A percentile compares a stretch with the other conserved stretches of the same genome.
Evolutionary conservation across 2,797 vertebrate species (phyloP).

Genomic region (Rousettus madagascariensis): DNA sequence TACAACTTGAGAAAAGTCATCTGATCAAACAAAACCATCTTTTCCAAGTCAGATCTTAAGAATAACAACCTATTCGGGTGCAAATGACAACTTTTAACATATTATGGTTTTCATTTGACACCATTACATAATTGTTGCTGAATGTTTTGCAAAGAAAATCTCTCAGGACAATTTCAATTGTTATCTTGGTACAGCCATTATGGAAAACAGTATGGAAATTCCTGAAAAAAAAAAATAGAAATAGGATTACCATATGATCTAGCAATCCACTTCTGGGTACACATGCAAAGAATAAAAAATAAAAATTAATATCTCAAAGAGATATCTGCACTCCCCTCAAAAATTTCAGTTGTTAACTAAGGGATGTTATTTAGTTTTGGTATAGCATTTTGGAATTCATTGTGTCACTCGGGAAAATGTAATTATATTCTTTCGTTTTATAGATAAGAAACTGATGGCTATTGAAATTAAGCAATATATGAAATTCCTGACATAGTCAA

Average conservation of each 20-base stretch:
- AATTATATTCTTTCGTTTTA: not conserved
- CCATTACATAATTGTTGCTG: not conserved
- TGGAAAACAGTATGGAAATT: no score
- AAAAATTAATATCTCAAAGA: no score
- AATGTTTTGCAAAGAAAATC: not conserved
- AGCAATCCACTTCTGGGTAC: no score
- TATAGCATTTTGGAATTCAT: not conserved
- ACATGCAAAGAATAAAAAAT: no score
- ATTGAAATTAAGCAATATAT: not conserved
- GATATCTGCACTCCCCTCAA: no score
- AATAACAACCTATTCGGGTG: not conserved
- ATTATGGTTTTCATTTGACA: not conserved
- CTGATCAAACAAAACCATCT: not conserved
- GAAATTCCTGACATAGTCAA: not conserved
- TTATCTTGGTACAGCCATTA: not conserved
- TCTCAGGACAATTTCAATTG: not conserved
- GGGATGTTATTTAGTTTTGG: not conserved
- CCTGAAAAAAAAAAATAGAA: no score
- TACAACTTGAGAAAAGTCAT: not conserved
- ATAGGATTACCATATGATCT: no score
- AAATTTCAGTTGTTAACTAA: no score
- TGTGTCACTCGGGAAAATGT: not conserved
- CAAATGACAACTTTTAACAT: not conserved
- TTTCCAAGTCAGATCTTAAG: conserved; percentile 9
- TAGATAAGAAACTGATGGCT: not conserved